These are phyloP conservation scores for Charanyca ferruginea DNA, from an alignment of 2,888 invertebrate species.

Conservation along the genomic window DNA sequence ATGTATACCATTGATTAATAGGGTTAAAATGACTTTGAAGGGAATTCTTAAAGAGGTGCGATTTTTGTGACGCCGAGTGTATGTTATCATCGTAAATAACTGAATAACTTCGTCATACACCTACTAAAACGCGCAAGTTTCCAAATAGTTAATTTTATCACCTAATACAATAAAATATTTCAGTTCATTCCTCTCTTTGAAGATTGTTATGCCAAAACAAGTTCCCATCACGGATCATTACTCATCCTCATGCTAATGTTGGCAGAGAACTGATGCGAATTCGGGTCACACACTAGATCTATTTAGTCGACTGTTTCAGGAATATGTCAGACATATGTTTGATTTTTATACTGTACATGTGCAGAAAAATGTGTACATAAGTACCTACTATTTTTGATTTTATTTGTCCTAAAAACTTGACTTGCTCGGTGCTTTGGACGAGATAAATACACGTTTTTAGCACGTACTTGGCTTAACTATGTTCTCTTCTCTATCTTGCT, in stretches of 20 bases:
- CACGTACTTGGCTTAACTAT: background rate
- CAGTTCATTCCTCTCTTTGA: conserved; percentile 49
- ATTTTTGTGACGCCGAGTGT: no score
- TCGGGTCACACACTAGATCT: conserved; percentile 80
- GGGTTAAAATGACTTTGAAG: no score
- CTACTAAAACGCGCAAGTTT: conserved; percentile 11
- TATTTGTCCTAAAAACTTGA: background rate
- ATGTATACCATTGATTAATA: no score
- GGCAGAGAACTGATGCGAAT: conserved; percentile 78
- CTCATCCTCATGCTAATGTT: conserved; percentile 78
- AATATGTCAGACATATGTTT: conserved; percentile 70
- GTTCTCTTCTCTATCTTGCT: background rate
- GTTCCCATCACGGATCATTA: conserved; percentile 69
- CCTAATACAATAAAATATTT: conserved; percentile 46
- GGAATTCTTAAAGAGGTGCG: no score
- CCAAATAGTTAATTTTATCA: conserved; percentile 27
- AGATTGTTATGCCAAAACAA: conserved; percentile 66
- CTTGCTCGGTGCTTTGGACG: no score
- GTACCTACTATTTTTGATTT: conserved; percentile 10
- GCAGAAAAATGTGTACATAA: conserved; percentile 22
- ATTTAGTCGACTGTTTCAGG: conserved; percentile 66
- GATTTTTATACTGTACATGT: conserved; percentile 47
- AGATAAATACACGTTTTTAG: no score
- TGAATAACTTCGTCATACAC: conserved; percentile 11
- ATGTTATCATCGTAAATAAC: conserved; percentile 25